Percentiles rank a stretch among this genome's conserved stretches.
phyloP scores from a whole-genome alignment of 2,888 invertebrate genomes.

The Branchipolynoe longqiensis region DNA sequence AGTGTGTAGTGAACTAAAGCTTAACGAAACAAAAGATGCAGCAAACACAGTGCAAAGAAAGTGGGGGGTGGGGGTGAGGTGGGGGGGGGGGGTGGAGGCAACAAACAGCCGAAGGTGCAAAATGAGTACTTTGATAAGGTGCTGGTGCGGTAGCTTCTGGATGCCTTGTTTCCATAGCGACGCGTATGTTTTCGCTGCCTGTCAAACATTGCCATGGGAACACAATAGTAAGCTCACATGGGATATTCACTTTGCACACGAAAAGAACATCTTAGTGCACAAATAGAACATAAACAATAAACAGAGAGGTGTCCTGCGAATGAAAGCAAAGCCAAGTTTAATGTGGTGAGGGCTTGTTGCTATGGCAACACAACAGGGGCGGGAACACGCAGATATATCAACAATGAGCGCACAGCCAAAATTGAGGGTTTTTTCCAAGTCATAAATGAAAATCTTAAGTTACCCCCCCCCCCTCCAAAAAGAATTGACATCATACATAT shows the following conservation, averaged over 20 bases:
- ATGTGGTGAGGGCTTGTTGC: too few species aligned
- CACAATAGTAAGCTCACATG: slow-evolving; percentile 34
- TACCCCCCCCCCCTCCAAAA: too few species aligned
- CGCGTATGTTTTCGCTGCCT: slow-evolving; percentile 51
- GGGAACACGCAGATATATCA: too few species aligned
- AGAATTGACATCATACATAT: too few species aligned
- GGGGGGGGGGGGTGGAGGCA: not conserved
- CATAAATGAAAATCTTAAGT: too few species aligned
- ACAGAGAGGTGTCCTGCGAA: too few species aligned
- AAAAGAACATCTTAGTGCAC: not conserved
- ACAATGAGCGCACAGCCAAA: too few species aligned
- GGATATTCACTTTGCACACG: too few species aligned
- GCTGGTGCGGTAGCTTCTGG: slow-evolving; percentile 38
- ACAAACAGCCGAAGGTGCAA: slow-evolving; percentile 23
- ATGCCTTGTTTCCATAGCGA: slow-evolving; percentile 55
- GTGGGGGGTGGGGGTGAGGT: not conserved
- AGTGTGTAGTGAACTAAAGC: not conserved
- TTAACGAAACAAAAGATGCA: slow-evolving; percentile 15
- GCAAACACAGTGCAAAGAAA: not conserved
- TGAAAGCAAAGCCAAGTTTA: too few species aligned
- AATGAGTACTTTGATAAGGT: slow-evolving; percentile 54
- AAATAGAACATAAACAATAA: not conserved
- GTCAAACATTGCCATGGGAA: slow-evolving; percentile 44
- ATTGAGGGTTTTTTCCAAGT: too few species aligned
- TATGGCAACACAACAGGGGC: too few species aligned